Evolutionary conservation across 1,140 invertebrate species (phyloP).

Genomic region (Monochamus saltuarius): DNA sequence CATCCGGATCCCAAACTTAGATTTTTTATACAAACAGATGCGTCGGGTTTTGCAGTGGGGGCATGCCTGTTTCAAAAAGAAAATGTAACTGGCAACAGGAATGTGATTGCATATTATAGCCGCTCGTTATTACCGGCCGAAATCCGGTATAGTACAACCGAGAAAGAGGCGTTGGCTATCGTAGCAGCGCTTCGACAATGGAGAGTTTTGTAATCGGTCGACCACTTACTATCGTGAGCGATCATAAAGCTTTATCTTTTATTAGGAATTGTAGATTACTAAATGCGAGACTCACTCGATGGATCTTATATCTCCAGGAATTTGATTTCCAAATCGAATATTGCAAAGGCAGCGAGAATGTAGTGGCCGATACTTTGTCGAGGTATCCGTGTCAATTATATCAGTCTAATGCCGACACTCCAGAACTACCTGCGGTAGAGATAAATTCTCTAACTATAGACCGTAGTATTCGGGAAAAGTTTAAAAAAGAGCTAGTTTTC

Average conservation of each 20-base stretch:
- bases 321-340: not conserved
- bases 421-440: not conserved
- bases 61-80: slow-evolving; percentile 10
- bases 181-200: slow-evolving; percentile 11
- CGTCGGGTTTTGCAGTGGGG: slow-evolving; percentile 5
- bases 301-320: not conserved
- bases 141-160: not conserved
- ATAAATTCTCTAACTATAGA: not conserved
- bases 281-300: slow-evolving; percentile 1
- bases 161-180: slow-evolving; percentile 10
- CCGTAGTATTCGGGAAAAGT: not conserved
- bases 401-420: no score
- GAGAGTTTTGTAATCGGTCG: slow-evolving; percentile 4
- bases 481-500: not conserved
- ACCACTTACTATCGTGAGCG: not conserved
- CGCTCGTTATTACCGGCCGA: not conserved
- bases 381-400: not conserved
- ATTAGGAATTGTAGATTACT: not conserved
- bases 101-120: slow-evolving; percentile 1
- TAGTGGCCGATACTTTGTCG: slow-evolving; percentile 17
- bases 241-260: slow-evolving; percentile 13
- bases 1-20: not conserved
- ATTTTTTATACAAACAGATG: slow-evolving; percentile 10
- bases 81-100: not conserved
- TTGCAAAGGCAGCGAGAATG: slow-evolving; percentile 1